Conservation (phyloP, 2,113 vertebrate species). For the Phocoena phocoena region DNA sequence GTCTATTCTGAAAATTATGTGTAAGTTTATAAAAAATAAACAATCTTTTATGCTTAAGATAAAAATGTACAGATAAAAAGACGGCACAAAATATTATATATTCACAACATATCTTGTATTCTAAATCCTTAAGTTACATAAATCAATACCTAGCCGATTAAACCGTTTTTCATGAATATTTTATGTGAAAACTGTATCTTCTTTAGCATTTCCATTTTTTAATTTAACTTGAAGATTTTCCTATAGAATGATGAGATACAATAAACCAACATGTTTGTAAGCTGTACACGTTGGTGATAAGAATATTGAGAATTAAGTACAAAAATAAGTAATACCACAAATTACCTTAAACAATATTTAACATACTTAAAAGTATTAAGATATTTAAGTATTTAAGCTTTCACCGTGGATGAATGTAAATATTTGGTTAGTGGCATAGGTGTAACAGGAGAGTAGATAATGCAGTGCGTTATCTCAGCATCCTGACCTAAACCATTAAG, state of each 20-base stretch:
- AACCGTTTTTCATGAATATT: neutral
- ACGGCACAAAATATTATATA: neutral
- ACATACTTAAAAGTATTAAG: neutral
- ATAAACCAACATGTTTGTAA: neutral
- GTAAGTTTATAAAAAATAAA: neutral
- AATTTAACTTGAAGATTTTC: neutral
- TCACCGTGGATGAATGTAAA: neutral
- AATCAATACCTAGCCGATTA: neutral
- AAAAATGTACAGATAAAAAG: neutral
- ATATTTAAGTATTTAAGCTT: neutral
- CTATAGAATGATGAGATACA: neutral
- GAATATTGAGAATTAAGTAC: neutral
- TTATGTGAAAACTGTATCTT: neutral
- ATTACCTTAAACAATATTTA: neutral
- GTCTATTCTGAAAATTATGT: neutral
- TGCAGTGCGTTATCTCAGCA: fast-evolving
- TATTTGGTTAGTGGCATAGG: neutral
- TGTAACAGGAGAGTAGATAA: fast-evolving
- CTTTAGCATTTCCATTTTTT: neutral
- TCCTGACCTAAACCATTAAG: fast-evolving
- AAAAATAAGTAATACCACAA: neutral
- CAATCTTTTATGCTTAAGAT: neutral
- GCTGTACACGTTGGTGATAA: neutral
- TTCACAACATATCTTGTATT: neutral
- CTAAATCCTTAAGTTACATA: neutral